Evolutionary conservation across 2,113 vertebrate species (phyloP), one percentile per base, ranked within the genome.

Genomic region (Nothocercus nigrocapillus): DNA sequence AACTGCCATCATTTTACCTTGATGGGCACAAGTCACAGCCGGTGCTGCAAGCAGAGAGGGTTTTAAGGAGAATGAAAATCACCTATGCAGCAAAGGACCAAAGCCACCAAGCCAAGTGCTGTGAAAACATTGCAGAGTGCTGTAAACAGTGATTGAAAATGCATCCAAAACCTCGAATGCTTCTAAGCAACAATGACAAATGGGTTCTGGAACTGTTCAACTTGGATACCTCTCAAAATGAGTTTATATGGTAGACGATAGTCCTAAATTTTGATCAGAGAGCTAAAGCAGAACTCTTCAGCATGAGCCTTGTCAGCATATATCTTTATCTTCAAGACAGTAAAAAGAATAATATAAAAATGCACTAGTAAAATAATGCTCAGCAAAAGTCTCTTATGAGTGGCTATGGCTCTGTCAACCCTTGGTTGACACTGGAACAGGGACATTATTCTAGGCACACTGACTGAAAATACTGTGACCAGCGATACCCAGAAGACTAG

Each of bases 181-280:
- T 79, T 94, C 95, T 82, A 77, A 82, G 85, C 72, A 90, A 85
- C 59, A 72, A 82, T 89, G 59, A 87, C 70, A 75, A 93, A 91
- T 45, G 56, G 76, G 53, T 95, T 85, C 34, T 91, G 80, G 61
- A 94, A 97, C 32, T 27, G 79, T 64, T 93, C 88, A 83, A 76
- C 67, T 76, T 79, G 68, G 96, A 68, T 44, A 88, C 49, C 82
- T 92, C 72, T 88, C 88, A 96, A 96, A 95, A 93, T 81, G 73
- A 90, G 77, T 93, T 93, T 74, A 78, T 73, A 61, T 0, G 2
- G 75, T 22, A 94, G 87, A 92, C 58, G 86, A 45, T 3, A 1
- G 27, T 83, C 72, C 85, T 92, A 96, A 95, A 95, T 95, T 94
- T 91, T 94, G 27, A 96, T 93, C 78, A 85, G 83, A 69, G n/a